Conservation (phyloP, 2,888 invertebrate genomes). For the Coenonympha arcania region DNA sequence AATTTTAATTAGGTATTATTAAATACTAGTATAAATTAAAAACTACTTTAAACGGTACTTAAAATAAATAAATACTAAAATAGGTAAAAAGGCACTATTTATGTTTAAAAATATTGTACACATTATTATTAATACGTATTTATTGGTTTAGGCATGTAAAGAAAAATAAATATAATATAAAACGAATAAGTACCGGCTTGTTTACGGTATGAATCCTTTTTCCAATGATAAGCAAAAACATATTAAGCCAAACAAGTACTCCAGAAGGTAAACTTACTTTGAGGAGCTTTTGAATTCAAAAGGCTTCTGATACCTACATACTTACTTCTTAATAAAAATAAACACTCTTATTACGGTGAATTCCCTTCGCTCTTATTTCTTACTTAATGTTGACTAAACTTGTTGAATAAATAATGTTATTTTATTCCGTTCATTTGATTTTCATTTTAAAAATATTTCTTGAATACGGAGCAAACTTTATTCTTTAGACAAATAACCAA, state of each 20-base stretch:
- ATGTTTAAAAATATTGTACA: too few species aligned
- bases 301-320: constrained; percentile 7
- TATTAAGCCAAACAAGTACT: constrained; percentile 2
- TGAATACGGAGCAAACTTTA: neutral
- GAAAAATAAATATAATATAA: neutral
- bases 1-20: too few species aligned
- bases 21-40: too few species aligned
- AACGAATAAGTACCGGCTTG: neutral
- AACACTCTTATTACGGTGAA: constrained; percentile 6
- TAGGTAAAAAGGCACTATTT: too few species aligned
- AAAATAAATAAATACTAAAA: too few species aligned
- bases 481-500: too few species aligned
- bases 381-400: constrained; percentile 3
- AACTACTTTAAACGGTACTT: too few species aligned
- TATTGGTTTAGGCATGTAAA: too few species aligned
- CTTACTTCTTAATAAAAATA: constrained; percentile 12
- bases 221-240: constrained; percentile 5
- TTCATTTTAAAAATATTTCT: neutral
- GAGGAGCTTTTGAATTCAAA: constrained; percentile 3
- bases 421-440: neutral
- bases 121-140: too few species aligned
- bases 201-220: neutral
- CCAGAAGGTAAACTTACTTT: constrained; percentile 1
- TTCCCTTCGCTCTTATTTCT: neutral
- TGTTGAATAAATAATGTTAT: constrained; percentile 1